Percentiles rank a stretch among this genome's conserved stretches.
phyloP scores from a whole-genome alignment of 35 echinoderm and acorn worm species.

The Apostichopus parvimensis region DNA sequence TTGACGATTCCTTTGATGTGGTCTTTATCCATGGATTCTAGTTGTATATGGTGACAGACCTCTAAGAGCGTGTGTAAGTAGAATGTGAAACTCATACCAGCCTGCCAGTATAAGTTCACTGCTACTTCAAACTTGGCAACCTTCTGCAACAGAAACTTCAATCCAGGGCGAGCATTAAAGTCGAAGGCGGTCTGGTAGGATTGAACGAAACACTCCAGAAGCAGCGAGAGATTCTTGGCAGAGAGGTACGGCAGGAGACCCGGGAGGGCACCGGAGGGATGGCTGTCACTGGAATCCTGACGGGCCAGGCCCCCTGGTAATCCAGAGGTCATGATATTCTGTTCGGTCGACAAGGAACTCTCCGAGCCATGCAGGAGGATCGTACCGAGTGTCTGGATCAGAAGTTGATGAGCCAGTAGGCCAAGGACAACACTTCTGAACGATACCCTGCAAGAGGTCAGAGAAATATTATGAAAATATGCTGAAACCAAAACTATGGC shows the following conservation, averaged over 20 bases:
- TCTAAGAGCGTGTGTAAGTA: constrained; percentile 96
- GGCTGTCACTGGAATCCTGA: constrained; percentile 48
- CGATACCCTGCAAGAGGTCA: constrained; percentile 65
- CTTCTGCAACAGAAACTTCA: constrained; percentile 99
- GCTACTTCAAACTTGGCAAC: constrained; percentile 95
- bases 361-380: constrained; percentile 90
- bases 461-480: neutral
- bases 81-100: constrained; percentile 96
- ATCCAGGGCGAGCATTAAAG: constrained; percentile 86
- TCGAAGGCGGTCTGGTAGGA: constrained; percentile 97
- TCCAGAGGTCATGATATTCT: constrained; percentile 68
- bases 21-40: constrained; percentile 61
- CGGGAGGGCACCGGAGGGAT: constrained; percentile 61
- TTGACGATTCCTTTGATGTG: constrained; percentile 73
- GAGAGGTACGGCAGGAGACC: constrained; percentile 95
- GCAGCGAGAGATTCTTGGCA: constrained; percentile 82
- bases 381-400: constrained; percentile 94
- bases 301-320: constrained; percentile 57
- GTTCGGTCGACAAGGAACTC: constrained; percentile 71
- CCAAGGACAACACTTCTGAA: constrained; percentile 93
- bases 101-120: constrained; percentile 94
- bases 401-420: constrained; percentile 87
- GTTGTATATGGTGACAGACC: constrained; percentile 81
- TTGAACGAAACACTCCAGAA: constrained; percentile 97
- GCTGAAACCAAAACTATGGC: too few species aligned